Evolutionary conservation across 2,888 invertebrate species (phyloP), one percentile per base, ranked within the genome.

Genomic region (Desoria tigrina): DNA sequence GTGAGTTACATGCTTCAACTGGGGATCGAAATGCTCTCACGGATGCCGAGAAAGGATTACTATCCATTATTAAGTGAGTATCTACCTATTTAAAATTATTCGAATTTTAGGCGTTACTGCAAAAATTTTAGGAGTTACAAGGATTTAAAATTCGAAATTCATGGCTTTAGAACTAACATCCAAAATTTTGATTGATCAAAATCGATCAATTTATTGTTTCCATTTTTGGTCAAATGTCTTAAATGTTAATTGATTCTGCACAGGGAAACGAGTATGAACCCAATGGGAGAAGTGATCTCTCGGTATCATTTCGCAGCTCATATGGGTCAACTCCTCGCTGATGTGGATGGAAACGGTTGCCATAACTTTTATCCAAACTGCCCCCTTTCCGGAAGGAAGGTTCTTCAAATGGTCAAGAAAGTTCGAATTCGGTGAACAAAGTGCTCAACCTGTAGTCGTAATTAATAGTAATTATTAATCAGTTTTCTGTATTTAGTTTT

Each of bases 311-410:
- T 74, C 66, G 87, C 86, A 11, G 86, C 86, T 24, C 87, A 87
- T 78, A 87, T 87, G 86, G 87, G 86, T 64, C 86, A 87, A 79
- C 80, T 87, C 71, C 85, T 87, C 67, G 83, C 86, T 54, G 86
- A 86, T 24, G 80, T 87, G 53, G 86, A 86, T 77, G 86, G 86
- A 74, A 84, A 85, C 74, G 86, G 86, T 61, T 87, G 87, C 76
- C 86, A 87, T 79, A 85, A 86, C 77, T 86, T 87, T 79, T 87
- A 86, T 77, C 86, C 86, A 18, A 83, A 84, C 39, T 87, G 87
- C 77, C 86, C 86, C 11, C 81, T 87, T 75, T 85, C 86, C 24
- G 85, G 86, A 42, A 79, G 84, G 62, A 84, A 85, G 78, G 86
- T 86, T 18, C 80, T 86, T 61, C 84, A 84, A 78, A 84, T 86